Percentiles rank a stretch among this genome's conserved stretches.
Conservation (phyloP, 2,888 invertebrate genomes). For the Temnothorax unifasciatus region DNA sequence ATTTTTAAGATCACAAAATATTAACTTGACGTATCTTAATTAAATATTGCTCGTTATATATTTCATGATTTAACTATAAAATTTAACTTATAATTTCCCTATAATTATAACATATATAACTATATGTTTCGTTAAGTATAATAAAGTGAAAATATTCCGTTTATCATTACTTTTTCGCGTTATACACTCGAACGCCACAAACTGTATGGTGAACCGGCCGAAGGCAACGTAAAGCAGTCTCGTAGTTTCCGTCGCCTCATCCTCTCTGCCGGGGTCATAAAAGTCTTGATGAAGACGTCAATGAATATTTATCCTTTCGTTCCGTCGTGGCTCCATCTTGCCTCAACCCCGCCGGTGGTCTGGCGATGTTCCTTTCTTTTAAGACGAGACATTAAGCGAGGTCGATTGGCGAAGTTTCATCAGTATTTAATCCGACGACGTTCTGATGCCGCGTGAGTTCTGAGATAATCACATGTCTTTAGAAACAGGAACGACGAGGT, state of each 20-base stretch:
- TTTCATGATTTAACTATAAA: background rate
- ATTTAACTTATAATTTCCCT: background rate
- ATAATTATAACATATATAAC: background rate
- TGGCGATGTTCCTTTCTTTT: conserved; percentile 73
- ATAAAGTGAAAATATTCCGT: background rate
- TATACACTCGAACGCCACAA: background rate
- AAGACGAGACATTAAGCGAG: conserved; percentile 72
- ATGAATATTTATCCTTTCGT: conserved; percentile 85
- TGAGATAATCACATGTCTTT: conserved; percentile 32
- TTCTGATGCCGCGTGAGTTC: conserved; percentile 39
- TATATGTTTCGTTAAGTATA: background rate
- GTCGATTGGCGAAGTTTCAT: conserved; percentile 71
- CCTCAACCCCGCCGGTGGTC: conserved; percentile 59
- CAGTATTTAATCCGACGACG: conserved; percentile 71
- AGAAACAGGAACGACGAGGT: background rate
- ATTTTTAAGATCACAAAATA: conserved; percentile 28
- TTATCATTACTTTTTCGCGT: conserved; percentile 3
- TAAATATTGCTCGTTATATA: background rate
- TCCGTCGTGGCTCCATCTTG: conserved; percentile 73
- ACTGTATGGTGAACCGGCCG: conserved; percentile 5
- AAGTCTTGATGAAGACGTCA: conserved; percentile 85
- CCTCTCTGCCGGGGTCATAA: conserved; percentile 77
- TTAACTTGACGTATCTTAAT: conserved; percentile 5
- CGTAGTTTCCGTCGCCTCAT: conserved; percentile 39
- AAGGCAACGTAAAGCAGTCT: conserved; percentile 29